These are phyloP conservation scores for Baccha elongata DNA, from an alignment of 2,888 invertebrate species.

Conservation along the genomic window DNA sequence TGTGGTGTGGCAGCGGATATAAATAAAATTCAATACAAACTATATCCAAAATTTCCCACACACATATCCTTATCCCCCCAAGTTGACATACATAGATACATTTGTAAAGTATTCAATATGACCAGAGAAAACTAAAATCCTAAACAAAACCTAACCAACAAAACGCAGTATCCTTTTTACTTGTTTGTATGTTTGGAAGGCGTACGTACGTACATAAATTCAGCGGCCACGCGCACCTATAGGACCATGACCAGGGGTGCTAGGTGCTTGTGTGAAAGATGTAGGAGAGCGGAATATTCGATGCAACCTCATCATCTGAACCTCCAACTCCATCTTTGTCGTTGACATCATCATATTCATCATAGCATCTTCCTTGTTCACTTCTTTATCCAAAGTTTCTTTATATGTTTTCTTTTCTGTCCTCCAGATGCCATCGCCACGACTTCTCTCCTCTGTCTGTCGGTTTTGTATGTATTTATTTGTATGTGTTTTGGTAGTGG, in stretches of 20 bases:
- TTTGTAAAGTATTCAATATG: constrained; percentile 63
- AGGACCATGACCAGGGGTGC: constrained; percentile 10
- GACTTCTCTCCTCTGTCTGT: neutral
- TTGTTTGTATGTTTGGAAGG: constrained; percentile 32
- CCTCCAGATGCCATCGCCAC: constrained; percentile 50
- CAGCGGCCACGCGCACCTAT: constrained; percentile 62
- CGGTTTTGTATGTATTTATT: constrained; percentile 3
- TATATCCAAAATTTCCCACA: constrained; percentile 61
- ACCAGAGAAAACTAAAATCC: constrained; percentile 67
- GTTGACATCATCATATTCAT: constrained; percentile 69
- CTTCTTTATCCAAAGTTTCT: constrained; percentile 66
- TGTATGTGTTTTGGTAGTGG: constrained; percentile 33
- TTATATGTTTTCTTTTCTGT: constrained; percentile 67
- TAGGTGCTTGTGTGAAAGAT: neutral
- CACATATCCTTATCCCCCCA: constrained; percentile 29
- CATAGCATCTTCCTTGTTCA: constrained; percentile 69
- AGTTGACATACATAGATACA: constrained; percentile 37
- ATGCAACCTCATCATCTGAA: constrained; percentile 60
- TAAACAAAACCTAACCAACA: constrained; percentile 65
- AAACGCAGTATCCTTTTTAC: constrained; percentile 65
- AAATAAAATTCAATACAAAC: constrained; percentile 73
- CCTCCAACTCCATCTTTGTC: constrained; percentile 34
- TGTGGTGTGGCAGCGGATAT: constrained; percentile 57
- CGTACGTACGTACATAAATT: constrained; percentile 47
- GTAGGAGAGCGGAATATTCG: constrained; percentile 35